phyloP scores from a whole-genome alignment of 2,888 invertebrate species.

The Leptopilina syphax region DNA sequence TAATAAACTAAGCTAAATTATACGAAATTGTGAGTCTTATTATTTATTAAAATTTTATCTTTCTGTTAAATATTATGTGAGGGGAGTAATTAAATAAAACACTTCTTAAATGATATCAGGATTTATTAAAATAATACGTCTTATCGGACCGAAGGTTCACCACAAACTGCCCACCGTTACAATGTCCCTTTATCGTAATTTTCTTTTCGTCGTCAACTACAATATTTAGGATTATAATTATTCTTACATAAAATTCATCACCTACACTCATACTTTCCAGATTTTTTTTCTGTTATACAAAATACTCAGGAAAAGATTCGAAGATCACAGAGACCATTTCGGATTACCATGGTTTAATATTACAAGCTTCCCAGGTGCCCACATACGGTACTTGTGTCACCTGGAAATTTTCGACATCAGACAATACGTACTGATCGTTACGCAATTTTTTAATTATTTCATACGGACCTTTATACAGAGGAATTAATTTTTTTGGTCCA shows the following conservation, averaged over 20 bases:
- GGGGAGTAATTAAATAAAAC: no score
- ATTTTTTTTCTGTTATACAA: not conserved
- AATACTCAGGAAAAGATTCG: not conserved
- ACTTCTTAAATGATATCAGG: no score
- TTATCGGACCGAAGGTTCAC: no score
- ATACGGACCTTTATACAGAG: constrained; percentile 57
- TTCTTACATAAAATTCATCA: not conserved
- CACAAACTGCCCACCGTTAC: no score
- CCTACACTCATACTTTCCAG: not conserved
- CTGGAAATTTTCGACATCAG: constrained; percentile 53
- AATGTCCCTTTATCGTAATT: no score
- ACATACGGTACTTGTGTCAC: constrained; percentile 50
- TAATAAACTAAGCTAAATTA: no score
- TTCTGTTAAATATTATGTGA: no score
- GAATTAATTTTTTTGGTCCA: constrained; percentile 54
- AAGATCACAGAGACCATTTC: not conserved
- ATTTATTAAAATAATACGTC: no score
- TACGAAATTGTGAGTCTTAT: no score
- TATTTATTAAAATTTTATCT: no score
- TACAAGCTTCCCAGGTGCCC: constrained; percentile 54
- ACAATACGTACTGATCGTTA: constrained; percentile 56
- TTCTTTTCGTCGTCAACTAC: not conserved
- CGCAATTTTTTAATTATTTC: constrained; percentile 48
- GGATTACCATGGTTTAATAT: constrained; percentile 50
- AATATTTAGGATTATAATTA: not conserved